Conservation (phyloP, 2,797 vertebrate genomes). For the Austrolebias charrua region DNA sequence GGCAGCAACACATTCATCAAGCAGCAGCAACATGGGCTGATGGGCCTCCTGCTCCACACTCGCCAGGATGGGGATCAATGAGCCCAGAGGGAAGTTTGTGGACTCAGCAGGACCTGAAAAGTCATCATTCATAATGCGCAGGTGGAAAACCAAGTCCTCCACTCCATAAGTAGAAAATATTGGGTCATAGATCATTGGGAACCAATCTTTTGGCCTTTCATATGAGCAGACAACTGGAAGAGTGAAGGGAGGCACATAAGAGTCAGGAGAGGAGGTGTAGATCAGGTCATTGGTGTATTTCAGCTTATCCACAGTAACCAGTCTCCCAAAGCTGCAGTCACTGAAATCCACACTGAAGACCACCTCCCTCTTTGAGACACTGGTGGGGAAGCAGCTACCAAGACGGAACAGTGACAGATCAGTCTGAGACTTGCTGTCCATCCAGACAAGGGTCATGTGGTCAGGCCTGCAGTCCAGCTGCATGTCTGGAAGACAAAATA, state of each 20-base stretch:
- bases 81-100: conserved; percentile 64
- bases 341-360: conserved; percentile 60
- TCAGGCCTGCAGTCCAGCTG: conserved; percentile 66
- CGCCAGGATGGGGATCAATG: conserved; percentile 76
- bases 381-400: conserved; percentile 69
- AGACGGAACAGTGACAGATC: conserved; percentile 61
- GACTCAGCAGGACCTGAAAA: conserved; percentile 59
- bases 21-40: conserved; percentile 74
- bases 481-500: conserved; percentile 46
- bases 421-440: conserved; percentile 31
- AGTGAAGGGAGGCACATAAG: conserved; percentile 25
- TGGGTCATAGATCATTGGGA: conserved; percentile 56
- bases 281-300: conserved; percentile 66
- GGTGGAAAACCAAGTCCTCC: conserved; percentile 63
- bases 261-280: conserved; percentile 38
- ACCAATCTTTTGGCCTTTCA: conserved; percentile 66
- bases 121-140: conserved; percentile 74
- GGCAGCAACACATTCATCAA: conserved; percentile 81
- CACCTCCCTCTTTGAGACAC: conserved; percentile 40
- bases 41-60: conserved; percentile 67
- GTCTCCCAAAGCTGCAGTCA: conserved; percentile 65
- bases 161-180: conserved; percentile 59
- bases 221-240: conserved; percentile 65
- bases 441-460: conserved; percentile 69
- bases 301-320: conserved; percentile 66